These are phyloP conservation scores for Isotomurus palustris DNA, from an alignment of 2,888 invertebrate genomes.

Conservation along the genomic window DNA sequence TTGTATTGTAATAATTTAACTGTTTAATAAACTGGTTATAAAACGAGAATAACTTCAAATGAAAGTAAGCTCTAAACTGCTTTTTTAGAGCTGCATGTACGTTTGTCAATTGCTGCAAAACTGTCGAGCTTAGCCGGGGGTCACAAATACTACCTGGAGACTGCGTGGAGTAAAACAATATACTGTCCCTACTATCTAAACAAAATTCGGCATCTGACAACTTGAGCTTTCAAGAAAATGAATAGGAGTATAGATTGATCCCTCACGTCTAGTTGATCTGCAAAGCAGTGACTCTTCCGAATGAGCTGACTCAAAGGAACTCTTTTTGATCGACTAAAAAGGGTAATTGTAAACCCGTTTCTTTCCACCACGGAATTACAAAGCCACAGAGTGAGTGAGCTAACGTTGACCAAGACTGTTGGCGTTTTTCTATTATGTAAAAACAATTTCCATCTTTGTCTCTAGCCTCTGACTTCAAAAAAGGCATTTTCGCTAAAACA, in stretches of 20 bases:
- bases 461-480: not conserved
- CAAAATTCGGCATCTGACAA: not conserved
- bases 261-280: conserved; percentile 15
- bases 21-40: too few species aligned
- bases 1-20: too few species aligned
- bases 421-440: not conserved
- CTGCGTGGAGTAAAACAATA: too few species aligned
- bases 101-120: too few species aligned
- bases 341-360: not conserved
- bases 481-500: not conserved
- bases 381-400: not conserved
- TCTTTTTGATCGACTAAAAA: not conserved
- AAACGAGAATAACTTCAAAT: too few species aligned
- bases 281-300: conserved; percentile 11
- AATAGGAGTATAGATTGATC: not conserved
- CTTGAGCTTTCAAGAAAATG: too few species aligned
- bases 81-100: too few species aligned
- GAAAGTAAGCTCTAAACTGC: too few species aligned
- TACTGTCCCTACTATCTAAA: conserved; percentile 20
- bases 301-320: not conserved
- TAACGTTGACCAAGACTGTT: not conserved
- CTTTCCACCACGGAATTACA: too few species aligned
- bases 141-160: too few species aligned
- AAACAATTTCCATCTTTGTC: not conserved
- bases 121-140: too few species aligned